A percentile compares a stretch with the other conserved stretches of the same genome.
Conservation (phyloP, 2,113 vertebrate species). For the Thryonomys swinderianus region DNA sequence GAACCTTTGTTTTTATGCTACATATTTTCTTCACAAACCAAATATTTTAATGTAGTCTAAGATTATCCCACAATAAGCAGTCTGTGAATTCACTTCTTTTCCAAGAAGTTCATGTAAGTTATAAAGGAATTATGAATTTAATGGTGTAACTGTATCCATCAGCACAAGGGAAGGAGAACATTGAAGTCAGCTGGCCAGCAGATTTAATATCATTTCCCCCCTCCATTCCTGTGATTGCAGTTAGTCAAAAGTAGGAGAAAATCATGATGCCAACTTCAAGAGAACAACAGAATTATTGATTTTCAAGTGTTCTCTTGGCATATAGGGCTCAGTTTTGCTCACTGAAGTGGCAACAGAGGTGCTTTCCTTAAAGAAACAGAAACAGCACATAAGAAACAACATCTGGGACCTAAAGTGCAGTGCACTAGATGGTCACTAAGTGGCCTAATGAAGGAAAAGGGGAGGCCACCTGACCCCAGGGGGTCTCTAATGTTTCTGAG, state of each 20-base stretch:
- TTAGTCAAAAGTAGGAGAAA: conserved; percentile 56
- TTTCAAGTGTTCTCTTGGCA: conserved; percentile 40
- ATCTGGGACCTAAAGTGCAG: background rate
- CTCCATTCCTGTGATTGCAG: background rate
- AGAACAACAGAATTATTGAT: conserved; percentile 44
- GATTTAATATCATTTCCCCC: background rate
- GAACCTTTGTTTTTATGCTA: background rate
- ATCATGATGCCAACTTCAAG: background rate
- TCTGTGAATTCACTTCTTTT: conserved; percentile 9
- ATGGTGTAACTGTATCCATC: background rate
- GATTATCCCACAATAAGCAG: background rate
- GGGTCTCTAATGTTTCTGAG: background rate
- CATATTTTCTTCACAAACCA: conserved; percentile 21
- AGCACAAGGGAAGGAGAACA: background rate
- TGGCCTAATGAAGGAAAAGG: background rate
- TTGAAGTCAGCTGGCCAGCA: background rate
- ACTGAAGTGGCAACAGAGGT: background rate
- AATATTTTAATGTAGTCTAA: conserved; percentile 14
- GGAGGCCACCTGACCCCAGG: background rate
- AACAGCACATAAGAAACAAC: background rate
- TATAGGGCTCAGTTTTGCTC: conserved; percentile 39
- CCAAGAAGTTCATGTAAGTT: conserved; percentile 16
- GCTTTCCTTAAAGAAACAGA: conserved; percentile 38
- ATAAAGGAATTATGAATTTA: conserved; percentile 26
- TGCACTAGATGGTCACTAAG: background rate